Base-by-base conservation (phyloP, 2,113 vertebrate genomes). In the Galemys pyrenaicus region DNA sequence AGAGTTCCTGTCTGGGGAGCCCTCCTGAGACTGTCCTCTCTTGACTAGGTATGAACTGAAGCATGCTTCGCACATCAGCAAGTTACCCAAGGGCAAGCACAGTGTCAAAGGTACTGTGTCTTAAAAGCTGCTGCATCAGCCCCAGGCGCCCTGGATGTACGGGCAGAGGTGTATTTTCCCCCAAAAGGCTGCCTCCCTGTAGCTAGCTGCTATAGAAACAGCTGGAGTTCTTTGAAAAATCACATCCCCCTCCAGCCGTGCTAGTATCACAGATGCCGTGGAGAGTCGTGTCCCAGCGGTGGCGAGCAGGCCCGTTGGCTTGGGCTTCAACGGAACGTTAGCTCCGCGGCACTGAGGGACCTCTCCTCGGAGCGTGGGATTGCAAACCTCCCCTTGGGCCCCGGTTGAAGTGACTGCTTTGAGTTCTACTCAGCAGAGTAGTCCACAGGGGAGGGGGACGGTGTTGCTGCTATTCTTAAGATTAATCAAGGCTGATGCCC, bases 31-130 rank as follows among this genome's bases (percentile, higher is more conserved):
- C 95, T 16, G 1, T 71, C 58, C 95, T 97, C 80, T 97, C 65
- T 68, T 97, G 41, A 89, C 74, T 71, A 99, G 99, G 99, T 99
- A 99, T 41, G 99, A 99, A 87, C 97, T 99, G 92, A 99, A 99
- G 98, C 99, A 99, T n/a, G 99, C 99, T 19, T 99, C 99, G 2
- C 99, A 99, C 65, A 99, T 99, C 96, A 99, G 99, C 89, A 99
- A 99, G 94, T 54, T 99, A 89, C 99, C 99, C 4, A 99, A 99
- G 96, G 99, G 99, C 97, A 99, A 99, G 94, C 99, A 99, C 98
- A 99, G 99, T 71, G 99, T 99, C 86, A 99, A 99, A 99, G 99
- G 99, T 99, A 98, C 98, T 79, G 13, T 67, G 51, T 73, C 60
- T 39, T 22, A 1, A 3, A 15, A 35, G 67, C 49, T 30, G 26